Evolutionary conservation across 2,888 invertebrate genomes (phyloP), one percentile per base, ranked within the genome.

Genomic region (Creontiades dilutus): DNA sequence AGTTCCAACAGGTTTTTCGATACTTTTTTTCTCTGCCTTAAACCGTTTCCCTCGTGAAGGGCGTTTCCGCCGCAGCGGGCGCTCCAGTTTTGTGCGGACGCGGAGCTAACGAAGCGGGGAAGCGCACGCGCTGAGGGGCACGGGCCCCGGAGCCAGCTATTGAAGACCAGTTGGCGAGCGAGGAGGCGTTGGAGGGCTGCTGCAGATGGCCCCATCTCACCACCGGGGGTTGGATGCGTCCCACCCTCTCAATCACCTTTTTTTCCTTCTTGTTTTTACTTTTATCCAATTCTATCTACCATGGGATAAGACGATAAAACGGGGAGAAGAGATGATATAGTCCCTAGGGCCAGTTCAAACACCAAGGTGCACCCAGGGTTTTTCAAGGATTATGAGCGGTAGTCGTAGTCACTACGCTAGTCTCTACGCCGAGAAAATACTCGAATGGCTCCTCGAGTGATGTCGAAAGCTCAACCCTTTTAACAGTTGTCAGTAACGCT

Each of bases 81-180:
- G 86, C 46, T 86, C 75, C 23, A 86, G 86, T 86, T 86, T 19
- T 86, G 27, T 75, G 75, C 86, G 76, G 68, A 55, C 47, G 68
- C 37, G 86, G 75, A 76, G 86, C 86, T 86, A 86, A 86, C 86
- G 86, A 86, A 86, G 86, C 86, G 86, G 28, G 47, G 86, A 68
- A 52, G 86, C 37, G 86, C 86, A 86, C 86, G 86, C 86, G 86
- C 86, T 86, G 46, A 3, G 19, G 86, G 86, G 86, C 86, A 86
- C 86, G 86, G 86, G 86, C 86, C 75, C 28, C 47, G 80, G 55
- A 61, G 85, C 61, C 5, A 3, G 37, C n/a, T 61, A 11, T n/a
- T 14, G 68, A 11, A n/a, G 46, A n/a, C 37, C 86, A 86, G 86
- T 86, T 86, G 86, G 86, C 86, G 86, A 86, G 86, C 86, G 86